Conservation (phyloP, 2,888 invertebrate genomes). For the Noctua comes region DNA sequence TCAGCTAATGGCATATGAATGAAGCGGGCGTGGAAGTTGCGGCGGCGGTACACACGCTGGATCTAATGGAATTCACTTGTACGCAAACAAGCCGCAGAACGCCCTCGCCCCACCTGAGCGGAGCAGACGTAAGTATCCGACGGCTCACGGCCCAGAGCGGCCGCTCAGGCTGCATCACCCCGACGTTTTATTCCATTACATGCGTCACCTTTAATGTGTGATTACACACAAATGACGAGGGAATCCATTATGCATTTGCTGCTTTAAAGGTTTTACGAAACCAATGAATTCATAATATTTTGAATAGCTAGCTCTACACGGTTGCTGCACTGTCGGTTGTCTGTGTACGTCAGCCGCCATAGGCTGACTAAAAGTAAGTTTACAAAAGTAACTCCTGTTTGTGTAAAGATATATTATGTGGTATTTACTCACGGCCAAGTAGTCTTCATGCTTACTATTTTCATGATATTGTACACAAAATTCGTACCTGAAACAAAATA, state of each 20-base stretch:
- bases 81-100: constrained; percentile 88
- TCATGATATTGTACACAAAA: constrained; percentile 19
- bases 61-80: constrained; percentile 90
- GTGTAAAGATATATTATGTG: constrained; percentile 10
- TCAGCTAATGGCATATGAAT: constrained; percentile 90
- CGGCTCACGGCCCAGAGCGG: constrained; percentile 26
- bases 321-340: background rate
- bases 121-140: constrained; percentile 74
- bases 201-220: constrained; percentile 54
- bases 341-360: background rate
- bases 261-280: background rate
- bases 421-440: constrained; percentile 25
- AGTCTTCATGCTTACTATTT: constrained; percentile 3
- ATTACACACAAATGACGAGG: constrained; percentile 32
- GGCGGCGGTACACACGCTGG: constrained; percentile 85
- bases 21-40: constrained; percentile 85
- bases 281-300: background rate
- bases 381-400: background rate
- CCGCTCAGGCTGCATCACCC: constrained; percentile 65
- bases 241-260: background rate
- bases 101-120: constrained; percentile 78
- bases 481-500: constrained; percentile 65
- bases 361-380: background rate
- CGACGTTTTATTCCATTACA: constrained; percentile 66
- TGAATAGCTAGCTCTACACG: background rate